Base-by-base conservation (phyloP, 2,113 vertebrate species). In the Dicerorhinus sumatrensis region DNA sequence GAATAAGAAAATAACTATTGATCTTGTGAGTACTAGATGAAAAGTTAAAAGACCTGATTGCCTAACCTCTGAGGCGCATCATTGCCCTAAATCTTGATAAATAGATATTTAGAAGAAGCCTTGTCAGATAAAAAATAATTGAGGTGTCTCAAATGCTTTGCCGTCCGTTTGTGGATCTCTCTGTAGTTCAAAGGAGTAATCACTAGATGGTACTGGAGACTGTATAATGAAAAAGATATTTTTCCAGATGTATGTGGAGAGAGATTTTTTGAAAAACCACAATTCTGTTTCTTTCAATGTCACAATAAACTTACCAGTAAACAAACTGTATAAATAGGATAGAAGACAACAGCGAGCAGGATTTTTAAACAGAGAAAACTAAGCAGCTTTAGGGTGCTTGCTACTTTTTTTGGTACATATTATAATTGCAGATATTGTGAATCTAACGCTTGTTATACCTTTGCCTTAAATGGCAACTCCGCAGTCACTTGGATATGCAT, bases 181-280 rank as follows among this genome's bases (percentile, higher is more conserved):
- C 25, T 91, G 73, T 85, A 94, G 76, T 97, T 97, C 70, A 94
- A 62, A 95, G 69, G 60, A 82, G 2, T 77, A 58, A 70, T 95
- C 96, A 87, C 91, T 96, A 96, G 89, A 77, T 91, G 95, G 81
- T 96, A 93, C 56, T 91, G 67, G 77, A 95, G 85, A 21, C 56
- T 75, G 4, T 70, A 8, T 77, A 88, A 89, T 83, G 54, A 83
- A 60, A 58, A 33, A 56, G 67, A 69, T 88, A 10, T 75, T 93
- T 91, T 80, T 65, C 27, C 25, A 80, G 80, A 80, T 92, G 6
- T 91, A 9, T 73, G 1, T 79, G 63, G 31, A 83, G 11, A 65
- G 77, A 84, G 20, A 8, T 73, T 72, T 56, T 56, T 54, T 46
- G 33, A 93, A 89, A 92, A 96, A 65, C 16, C 21, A 93, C 25